Base-by-base conservation (phyloP, 2,113 vertebrate species). In the Danionella cerebrum region DNA sequence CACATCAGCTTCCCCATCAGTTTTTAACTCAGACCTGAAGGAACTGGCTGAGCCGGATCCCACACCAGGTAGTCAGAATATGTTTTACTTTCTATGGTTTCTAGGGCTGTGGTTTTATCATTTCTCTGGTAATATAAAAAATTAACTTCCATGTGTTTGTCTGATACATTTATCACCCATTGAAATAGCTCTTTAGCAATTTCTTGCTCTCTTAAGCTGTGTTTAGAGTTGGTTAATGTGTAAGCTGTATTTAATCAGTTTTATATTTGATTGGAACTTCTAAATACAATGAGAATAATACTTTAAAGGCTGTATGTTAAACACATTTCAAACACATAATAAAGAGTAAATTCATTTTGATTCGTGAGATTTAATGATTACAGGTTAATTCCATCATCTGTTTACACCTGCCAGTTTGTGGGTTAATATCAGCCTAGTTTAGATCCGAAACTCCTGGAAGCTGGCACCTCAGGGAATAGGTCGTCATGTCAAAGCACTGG, bases 401-500 rank as follows among this genome's bases (percentile, higher is more conserved):
- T 41, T 52, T 27, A 21, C 25, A 29, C 41, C 38, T 54, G 39
- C 31, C 42, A 35, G 3, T 2, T 9, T 35, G 42, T 45, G 59
- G 55, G 25, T 44, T 33, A 19, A 60, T 39, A 29, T 25, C 38
- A 55, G 67, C 62, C 44, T 31, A 31, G 42, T 52, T 59, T 65
- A 21, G 14, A 5, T 35, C 29, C 47, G 53, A 67, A 42, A 76
- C 25, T 51, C 55, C 25, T 52, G 33, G 27, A 38, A 12, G 53
- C 21, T 48, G 24, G 27, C 50, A 50, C 72, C 59, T 45, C 36
- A 48, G 70, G 70, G 75, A 72, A 73, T 27, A 21, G 58, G 45
- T 36, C 62, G 64, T 75, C 70, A 52, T 73, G 67, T 77, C 57
- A 69, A 73, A 65, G 35, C 18, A 29, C 63, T 38, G 67, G 45